Conservation (phyloP, 2,888 invertebrate genomes). For the Phyllotreta striolata region DNA sequence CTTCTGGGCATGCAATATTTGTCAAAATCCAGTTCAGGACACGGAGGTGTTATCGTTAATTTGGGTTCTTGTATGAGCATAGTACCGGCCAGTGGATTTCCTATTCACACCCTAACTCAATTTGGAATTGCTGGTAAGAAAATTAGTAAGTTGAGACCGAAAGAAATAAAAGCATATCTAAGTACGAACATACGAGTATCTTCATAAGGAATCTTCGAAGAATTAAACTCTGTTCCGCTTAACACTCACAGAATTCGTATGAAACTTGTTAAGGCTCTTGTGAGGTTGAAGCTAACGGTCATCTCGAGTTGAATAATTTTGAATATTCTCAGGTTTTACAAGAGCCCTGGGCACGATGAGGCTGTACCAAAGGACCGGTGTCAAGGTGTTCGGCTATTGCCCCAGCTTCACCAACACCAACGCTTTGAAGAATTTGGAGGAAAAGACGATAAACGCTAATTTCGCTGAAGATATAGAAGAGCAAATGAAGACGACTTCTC, state of each 20-base stretch:
- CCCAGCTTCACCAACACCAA: slow-evolving; percentile 65
- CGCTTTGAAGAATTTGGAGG: slow-evolving; percentile 52
- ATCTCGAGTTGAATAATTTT: neutral
- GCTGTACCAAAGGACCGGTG: slow-evolving; percentile 62
- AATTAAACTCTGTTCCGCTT: neutral
- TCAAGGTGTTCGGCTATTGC: slow-evolving; percentile 65
- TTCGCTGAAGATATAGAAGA: slow-evolving; percentile 52
- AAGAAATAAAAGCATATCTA: neutral
- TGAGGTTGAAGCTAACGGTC: neutral
- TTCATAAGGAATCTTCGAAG: too few species aligned
- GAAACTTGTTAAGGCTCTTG: neutral
- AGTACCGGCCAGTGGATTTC: slow-evolving; percentile 63
- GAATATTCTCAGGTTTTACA: slow-evolving; percentile 49
- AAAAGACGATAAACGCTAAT: slow-evolving; percentile 50
- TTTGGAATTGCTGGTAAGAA: slow-evolving; percentile 50
- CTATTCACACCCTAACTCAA: slow-evolving; percentile 63
- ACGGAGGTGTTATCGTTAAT: slow-evolving; percentile 71
- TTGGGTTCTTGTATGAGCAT: slow-evolving; percentile 69
- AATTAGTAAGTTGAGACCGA: slow-evolving; percentile 40
- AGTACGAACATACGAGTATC: too few species aligned
- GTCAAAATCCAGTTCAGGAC: slow-evolving; percentile 65
- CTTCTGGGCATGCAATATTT: slow-evolving; percentile 66
- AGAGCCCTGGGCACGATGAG: slow-evolving; percentile 48
- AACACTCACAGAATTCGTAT: neutral
- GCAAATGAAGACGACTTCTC: slow-evolving; percentile 48